A percentile compares a stretch with the other conserved stretches of the same genome.
phyloP scores from a whole-genome alignment of 53 echinoderm and acorn worm species.

The Holothuria leucospilota region DNA sequence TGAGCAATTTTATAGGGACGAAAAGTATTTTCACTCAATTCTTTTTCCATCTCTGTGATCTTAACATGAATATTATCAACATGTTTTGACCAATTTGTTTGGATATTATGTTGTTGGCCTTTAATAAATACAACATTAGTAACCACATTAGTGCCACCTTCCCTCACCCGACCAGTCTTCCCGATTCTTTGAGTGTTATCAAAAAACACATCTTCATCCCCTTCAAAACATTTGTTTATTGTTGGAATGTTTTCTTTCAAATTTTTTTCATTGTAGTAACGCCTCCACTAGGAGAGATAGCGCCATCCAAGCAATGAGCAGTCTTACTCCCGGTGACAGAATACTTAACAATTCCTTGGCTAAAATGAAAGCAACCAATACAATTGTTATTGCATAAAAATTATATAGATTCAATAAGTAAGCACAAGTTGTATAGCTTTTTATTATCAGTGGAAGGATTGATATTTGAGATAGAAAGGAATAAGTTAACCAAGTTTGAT shows the following conservation, averaged over 20 bases:
- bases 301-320: conserved; percentile 27
- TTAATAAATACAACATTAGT: conserved; percentile 56
- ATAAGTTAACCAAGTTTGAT: background rate
- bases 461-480: background rate
- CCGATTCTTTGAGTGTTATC: conserved; percentile 40
- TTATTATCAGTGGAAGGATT: background rate
- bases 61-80: conserved; percentile 18
- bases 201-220: conserved; percentile 42
- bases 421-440: background rate
- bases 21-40: conserved; percentile 23
- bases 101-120: conserved; percentile 12
- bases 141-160: conserved; percentile 41
- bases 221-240: conserved; percentile 30
- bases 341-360: conserved; percentile 9
- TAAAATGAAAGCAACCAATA: background rate
- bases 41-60: conserved; percentile 30
- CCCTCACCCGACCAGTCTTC: conserved; percentile 53
- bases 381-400: conserved; percentile 5
- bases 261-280: conserved; percentile 46
- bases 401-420: background rate
- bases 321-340: background rate
- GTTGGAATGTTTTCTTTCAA: conserved; percentile 2
- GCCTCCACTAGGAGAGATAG: conserved; percentile 34
- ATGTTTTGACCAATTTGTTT: conserved; percentile 34
- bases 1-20: conserved; percentile 13